Conservation (phyloP, 2,888 invertebrate genomes). For the Galerucella nymphaeae region DNA sequence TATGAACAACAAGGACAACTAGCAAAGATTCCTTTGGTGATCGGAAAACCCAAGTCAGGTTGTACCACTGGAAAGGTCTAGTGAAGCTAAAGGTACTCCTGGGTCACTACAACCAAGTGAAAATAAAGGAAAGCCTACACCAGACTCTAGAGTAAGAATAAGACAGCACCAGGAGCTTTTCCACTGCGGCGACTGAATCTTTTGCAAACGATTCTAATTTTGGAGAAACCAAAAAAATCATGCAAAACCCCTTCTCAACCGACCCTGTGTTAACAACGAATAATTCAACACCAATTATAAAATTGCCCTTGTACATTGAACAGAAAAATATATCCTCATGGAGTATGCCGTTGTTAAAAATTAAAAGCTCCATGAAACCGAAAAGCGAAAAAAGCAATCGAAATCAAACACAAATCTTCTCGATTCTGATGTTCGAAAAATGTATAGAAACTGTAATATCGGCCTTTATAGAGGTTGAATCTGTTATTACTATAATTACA, state of each 20-base stretch:
- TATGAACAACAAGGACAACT: no score
- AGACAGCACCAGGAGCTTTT: no score
- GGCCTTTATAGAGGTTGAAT: conserved; percentile 60
- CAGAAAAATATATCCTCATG: conserved; percentile 17
- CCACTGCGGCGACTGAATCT: no score
- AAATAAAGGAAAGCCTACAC: no score
- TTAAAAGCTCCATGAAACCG: conserved; percentile 26
- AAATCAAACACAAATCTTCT: conserved; percentile 48
- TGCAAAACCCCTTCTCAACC: not conserved
- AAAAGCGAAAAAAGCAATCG: conserved; percentile 28
- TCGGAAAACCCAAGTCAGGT: no score
- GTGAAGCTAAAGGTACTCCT: no score
- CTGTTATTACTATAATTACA: conserved; percentile 65
- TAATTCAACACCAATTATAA: not conserved
- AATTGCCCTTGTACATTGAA: conserved; percentile 5
- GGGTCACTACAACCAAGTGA: no score
- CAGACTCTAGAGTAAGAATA: no score
- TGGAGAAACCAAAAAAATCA: no score
- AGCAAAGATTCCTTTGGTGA: no score
- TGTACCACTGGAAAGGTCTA: no score
- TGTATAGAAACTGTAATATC: conserved; percentile 60
- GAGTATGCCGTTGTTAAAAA: conserved; percentile 17
- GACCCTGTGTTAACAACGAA: not conserved
- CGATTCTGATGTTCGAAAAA: conserved; percentile 47
- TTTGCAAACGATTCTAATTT: no score